Evolutionary conservation across 1,140 invertebrate genomes (phyloP), one percentile per base, ranked within the genome.

Genomic region (Plutomurus gul): DNA sequence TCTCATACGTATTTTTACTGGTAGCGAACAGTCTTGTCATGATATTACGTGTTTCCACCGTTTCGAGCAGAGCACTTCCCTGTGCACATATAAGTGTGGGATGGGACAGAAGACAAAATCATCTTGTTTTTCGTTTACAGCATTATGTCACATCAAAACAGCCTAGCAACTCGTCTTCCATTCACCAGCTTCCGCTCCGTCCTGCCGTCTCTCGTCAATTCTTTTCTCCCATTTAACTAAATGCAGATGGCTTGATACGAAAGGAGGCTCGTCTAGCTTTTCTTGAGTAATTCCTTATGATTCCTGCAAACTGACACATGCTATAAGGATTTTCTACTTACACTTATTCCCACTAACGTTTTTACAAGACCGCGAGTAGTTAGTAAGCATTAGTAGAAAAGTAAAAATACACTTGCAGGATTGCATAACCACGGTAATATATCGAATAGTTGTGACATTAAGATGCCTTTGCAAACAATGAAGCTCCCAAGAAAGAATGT

Each of bases 101-200:
- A 46, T 73, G 37, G 18, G 20, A 43, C 37, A 46, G 11, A 46
- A 73, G 43, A 73, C 73, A 75, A 75, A 75, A 75, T 49, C 36
- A 43, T 49, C 11, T 47, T 36, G n/a, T 65, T 49, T 49, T 65
- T 30, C 27, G 1, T 13, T 11, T 18, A 51, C 47, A 22, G 25
- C 27, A n/a, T 49, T 30, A 22, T 36, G 30, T 75, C 46, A 47
- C 46, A 36, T 47, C 39, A 75, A 65, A 65, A 33, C 56, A 65
- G 36, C 56, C 30, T 30, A 30, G 30, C 27, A 30, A 65, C 30
- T 65, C 56, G 27, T 65, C 56, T 33, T 65, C 27, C 27, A 65
- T 65, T 60, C 51, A 30, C 30, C 20, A 33, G 27, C 56, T 65
- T 65, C 56, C 56, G 25, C n/a, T 65, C 56, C 36, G 20, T 65